phyloP scores from a whole-genome alignment of 1,140 invertebrate genomes.

The Scaptomyza montana region DNA sequence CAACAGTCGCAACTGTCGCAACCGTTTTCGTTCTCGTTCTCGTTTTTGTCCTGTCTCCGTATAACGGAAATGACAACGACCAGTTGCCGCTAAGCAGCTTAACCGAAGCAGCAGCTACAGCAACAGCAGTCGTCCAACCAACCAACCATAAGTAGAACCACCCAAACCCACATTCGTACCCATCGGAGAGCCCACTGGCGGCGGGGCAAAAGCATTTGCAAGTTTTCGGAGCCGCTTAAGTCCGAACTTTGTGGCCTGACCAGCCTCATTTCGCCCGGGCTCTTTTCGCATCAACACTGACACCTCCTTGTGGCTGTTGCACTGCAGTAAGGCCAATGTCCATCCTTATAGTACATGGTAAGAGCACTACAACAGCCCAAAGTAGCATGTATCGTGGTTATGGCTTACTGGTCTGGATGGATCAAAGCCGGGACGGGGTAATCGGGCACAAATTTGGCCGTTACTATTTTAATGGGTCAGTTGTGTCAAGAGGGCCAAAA shows the following conservation, averaged over 20 bases:
- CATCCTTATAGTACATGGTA: neutral
- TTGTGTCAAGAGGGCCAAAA: neutral
- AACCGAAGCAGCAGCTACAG: neutral
- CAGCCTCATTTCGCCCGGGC: neutral
- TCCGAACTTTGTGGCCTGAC: slow-evolving; percentile 22
- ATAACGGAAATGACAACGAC: slow-evolving; percentile 2
- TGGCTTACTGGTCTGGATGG: too few species aligned
- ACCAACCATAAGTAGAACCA: too few species aligned
- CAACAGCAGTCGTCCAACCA: too few species aligned
- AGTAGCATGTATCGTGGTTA: neutral
- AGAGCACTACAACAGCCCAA: neutral
- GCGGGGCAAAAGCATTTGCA: slow-evolving; percentile 10
- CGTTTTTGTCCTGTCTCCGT: neutral
- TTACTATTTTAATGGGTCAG: neutral
- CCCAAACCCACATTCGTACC: neutral
- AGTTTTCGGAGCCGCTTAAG: slow-evolving; percentile 8
- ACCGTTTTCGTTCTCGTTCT: neutral
- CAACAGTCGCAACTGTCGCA: neutral
- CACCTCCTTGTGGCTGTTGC: neutral
- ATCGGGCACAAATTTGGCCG: neutral
- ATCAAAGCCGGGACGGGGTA: too few species aligned
- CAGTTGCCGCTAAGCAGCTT: slow-evolving; percentile 2
- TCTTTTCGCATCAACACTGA: neutral
- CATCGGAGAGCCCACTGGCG: too few species aligned
- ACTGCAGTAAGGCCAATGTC: neutral